These are phyloP conservation scores for Liasis olivaceus DNA, from an alignment of 2,797 vertebrate genomes.

Conservation along the genomic window DNA sequence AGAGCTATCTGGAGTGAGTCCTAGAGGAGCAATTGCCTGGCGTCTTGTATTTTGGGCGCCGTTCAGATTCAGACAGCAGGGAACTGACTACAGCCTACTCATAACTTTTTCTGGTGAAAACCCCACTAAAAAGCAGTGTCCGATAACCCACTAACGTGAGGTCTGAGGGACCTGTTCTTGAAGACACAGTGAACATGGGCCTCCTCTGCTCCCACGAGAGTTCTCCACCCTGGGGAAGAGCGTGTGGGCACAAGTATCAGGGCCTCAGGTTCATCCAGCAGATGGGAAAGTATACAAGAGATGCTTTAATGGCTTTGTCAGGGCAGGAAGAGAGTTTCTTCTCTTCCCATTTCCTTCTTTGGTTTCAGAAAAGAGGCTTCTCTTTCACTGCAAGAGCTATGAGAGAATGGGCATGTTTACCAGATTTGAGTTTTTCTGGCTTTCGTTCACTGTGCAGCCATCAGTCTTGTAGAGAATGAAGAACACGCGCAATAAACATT, in stretches of 20 bases:
- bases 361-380: neutral
- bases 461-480: neutral
- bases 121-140: neutral
- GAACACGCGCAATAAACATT: constrained; percentile 2
- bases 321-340: neutral
- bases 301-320: neutral
- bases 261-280: neutral
- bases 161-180: too few species aligned
- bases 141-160: neutral
- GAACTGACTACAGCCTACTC: too few species aligned
- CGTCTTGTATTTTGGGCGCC: neutral
- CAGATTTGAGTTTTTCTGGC: neutral
- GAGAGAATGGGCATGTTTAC: neutral
- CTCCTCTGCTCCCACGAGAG: too few species aligned
- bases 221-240: neutral
- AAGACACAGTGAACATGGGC: neutral
- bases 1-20: neutral
- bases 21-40: neutral
- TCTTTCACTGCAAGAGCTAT: neutral
- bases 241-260: neutral
- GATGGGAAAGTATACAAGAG: neutral
- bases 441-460: neutral
- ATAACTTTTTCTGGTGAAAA: neutral
- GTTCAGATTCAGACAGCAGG: neutral
- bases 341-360: neutral